Percentiles rank a stretch among this genome's conserved stretches.
Evolutionary conservation across 2,113 vertebrate genomes (phyloP).

Genomic region (Petromus typicus): DNA sequence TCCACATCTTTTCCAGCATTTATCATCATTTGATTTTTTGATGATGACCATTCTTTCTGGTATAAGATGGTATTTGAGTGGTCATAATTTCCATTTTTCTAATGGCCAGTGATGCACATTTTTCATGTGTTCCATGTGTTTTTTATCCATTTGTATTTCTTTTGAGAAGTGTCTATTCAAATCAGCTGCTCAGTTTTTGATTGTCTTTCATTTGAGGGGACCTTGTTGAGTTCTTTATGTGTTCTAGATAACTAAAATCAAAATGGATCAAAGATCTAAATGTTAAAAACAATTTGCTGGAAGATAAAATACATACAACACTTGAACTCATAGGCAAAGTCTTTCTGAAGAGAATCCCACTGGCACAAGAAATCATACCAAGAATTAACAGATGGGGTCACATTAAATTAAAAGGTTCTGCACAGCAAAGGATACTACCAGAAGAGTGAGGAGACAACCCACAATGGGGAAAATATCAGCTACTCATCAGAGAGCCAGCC

Average conservation of each 20-base stretch:
- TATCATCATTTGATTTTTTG: neutral
- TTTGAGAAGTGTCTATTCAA: neutral
- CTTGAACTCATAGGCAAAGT: neutral
- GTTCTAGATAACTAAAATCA: neutral
- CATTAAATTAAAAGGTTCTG: neutral
- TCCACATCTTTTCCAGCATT: neutral
- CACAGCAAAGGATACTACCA: neutral
- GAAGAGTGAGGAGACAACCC: neutral
- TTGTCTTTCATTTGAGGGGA: neutral
- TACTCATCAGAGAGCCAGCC: neutral
- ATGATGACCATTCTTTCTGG: neutral
- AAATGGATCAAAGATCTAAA: neutral
- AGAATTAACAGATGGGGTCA: neutral
- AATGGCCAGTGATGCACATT: neutral
- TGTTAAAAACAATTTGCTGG: neutral
- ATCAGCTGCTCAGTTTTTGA: neutral
- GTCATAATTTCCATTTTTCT: neutral
- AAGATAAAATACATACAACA: neutral
- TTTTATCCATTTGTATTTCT: neutral
- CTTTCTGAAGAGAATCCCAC: neutral
- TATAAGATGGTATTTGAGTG: neutral
- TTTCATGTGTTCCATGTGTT: neutral
- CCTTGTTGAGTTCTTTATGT: neutral
- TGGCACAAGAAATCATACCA: neutral
- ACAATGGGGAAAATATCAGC: neutral